A percentile compares a stretch with the other conserved stretches of the same genome.
Conservation (phyloP, 2,113 vertebrate species). For the Xenopus tropicalis region DNA sequence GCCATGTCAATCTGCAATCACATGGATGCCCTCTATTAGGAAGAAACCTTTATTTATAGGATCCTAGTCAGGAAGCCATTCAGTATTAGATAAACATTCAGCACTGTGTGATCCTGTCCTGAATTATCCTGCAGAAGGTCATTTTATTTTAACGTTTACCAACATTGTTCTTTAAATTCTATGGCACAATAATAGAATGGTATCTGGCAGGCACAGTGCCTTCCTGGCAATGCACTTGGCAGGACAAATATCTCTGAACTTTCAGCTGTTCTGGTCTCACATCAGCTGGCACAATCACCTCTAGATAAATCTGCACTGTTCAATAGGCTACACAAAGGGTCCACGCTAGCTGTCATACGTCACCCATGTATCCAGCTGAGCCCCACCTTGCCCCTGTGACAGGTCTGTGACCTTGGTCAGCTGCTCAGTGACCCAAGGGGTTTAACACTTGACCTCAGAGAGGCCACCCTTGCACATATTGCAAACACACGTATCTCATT, state of each 20-base stretch:
- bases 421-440: conserved; percentile 38
- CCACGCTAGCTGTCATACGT: conserved; percentile 1
- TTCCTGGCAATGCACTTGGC: conserved; percentile 32
- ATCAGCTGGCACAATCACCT: conserved; percentile 9
- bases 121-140: no score
- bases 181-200: not conserved
- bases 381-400: conserved; percentile 26
- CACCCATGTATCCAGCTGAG: conserved; percentile 24
- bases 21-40: no score
- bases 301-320: conserved; percentile 30
- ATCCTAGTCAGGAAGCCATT: no score
- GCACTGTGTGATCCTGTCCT: no score
- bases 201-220: not conserved
- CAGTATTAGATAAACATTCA: no score
- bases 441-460: conserved; percentile 25
- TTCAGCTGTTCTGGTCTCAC: conserved; percentile 13
- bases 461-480: not conserved
- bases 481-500: conserved; percentile 12
- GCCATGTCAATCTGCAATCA: no score
- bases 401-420: conserved; percentile 37
- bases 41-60: no score
- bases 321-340: conserved; percentile 30
- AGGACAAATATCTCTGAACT: conserved; percentile 2
- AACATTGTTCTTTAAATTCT: not conserved
- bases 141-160: not conserved